A percentile compares a stretch with the other conserved stretches of the same genome.
Evolutionary conservation across 2,113 vertebrate species (phyloP).

Genomic region (Lepus europaeus): DNA sequence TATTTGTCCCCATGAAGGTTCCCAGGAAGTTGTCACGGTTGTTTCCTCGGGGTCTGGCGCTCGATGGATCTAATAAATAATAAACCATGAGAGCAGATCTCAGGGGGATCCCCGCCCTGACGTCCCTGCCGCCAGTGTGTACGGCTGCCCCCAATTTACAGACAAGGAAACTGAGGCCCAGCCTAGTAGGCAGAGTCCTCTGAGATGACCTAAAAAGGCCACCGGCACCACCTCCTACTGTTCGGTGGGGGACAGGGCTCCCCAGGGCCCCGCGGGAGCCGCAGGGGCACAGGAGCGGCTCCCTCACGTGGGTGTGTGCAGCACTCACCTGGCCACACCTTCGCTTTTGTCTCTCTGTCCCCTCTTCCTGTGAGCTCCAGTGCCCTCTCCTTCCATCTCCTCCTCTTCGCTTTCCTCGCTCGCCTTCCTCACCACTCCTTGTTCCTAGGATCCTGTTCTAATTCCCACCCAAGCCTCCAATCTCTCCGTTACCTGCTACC

Average conservation of each 20-base stretch:
- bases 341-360: background rate
- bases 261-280: background rate
- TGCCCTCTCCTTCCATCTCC: background rate
- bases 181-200: background rate
- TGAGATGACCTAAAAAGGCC: background rate
- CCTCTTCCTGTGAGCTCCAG: background rate
- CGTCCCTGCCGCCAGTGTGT: background rate
- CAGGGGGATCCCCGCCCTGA: background rate
- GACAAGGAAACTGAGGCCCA: slow-evolving; percentile 3
- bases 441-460: background rate
- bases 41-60: background rate
- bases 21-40: background rate
- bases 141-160: background rate
- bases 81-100: background rate
- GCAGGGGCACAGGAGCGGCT: too few relatives aligned
- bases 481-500: background rate
- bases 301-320: background rate
- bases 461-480: background rate
- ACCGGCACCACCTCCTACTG: background rate
- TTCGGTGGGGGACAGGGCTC: too few relatives aligned
- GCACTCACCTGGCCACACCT: background rate
- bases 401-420: background rate
- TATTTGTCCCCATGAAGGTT: background rate
- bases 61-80: background rate
- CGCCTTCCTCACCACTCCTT: background rate